Evolutionary conservation across 2,888 invertebrate species (phyloP).

Genomic region (Drosophila flavopinicola): DNA sequence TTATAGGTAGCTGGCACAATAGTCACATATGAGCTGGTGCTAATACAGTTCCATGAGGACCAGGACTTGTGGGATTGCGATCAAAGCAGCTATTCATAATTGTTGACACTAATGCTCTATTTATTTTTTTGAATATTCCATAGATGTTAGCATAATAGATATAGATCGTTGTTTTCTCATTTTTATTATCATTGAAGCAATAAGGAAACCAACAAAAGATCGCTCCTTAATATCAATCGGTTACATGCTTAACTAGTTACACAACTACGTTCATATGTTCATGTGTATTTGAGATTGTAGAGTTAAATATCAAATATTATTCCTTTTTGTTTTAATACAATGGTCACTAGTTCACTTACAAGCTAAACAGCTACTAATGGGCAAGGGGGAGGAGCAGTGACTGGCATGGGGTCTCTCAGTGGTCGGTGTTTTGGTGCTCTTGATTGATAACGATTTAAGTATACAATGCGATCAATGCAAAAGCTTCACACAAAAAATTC

Average conservation of each 20-base stretch:
- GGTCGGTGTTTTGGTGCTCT: constrained; percentile 44
- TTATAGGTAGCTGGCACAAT: constrained; percentile 87
- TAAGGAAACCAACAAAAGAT: constrained; percentile 78
- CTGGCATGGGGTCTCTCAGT: constrained; percentile 68
- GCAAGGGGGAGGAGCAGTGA: constrained; percentile 22
- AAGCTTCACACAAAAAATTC: constrained; percentile 53
- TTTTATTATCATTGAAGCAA: constrained; percentile 72
- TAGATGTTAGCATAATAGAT: constrained; percentile 25
- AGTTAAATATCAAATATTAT: constrained; percentile 62
- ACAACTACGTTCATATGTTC: constrained; percentile 60
- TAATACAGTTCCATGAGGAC: constrained; percentile 86
- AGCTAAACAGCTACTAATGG: constrained; percentile 45
- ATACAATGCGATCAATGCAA: constrained; percentile 49
- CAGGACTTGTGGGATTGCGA: constrained; percentile 74
- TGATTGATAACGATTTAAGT: constrained; percentile 38
- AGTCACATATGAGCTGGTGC: constrained; percentile 86
- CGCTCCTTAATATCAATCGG: constrained; percentile 78
- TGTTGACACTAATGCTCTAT: neutral
- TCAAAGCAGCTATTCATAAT: constrained; percentile 58
- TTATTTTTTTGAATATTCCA: neutral
- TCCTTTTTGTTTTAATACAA: constrained; percentile 38
- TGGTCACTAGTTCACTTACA: constrained; percentile 59
- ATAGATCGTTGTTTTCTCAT: constrained; percentile 49
- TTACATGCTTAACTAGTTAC: constrained; percentile 68
- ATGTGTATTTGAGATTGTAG: constrained; percentile 61